phyloP scores from a whole-genome alignment of 2,113 vertebrate species.

The Pterocles burchelli region DNA sequence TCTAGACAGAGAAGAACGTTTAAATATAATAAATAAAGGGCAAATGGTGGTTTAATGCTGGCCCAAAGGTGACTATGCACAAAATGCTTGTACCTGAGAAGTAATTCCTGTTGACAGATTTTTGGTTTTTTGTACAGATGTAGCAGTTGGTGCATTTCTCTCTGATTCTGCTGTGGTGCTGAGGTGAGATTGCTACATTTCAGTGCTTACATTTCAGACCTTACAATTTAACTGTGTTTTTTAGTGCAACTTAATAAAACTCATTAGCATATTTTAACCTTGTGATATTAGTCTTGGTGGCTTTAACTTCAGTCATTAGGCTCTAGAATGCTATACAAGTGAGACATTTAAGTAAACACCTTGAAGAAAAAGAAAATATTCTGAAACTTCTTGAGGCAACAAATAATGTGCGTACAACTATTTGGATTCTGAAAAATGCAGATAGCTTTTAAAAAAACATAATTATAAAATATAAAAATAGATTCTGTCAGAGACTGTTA shows the following conservation, averaged over 20 bases:
- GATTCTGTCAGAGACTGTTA: not conserved
- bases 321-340: not conserved
- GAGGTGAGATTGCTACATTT: slow-evolving; percentile 79
- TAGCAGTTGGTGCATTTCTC: slow-evolving; percentile 92
- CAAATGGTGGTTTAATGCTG: slow-evolving; percentile 33
- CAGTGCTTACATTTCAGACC: not conserved
- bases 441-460: not conserved
- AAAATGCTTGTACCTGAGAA: slow-evolving; percentile 1
- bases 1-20: not conserved
- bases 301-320: not conserved
- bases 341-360: not conserved
- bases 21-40: slow-evolving; percentile 31
- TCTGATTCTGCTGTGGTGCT: slow-evolving; percentile 89
- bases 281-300: not conserved
- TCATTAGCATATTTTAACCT: not conserved
- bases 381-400: not conserved
- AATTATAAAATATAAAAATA: not conserved
- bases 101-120: slow-evolving; percentile 48
- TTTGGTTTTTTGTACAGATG: slow-evolving; percentile 78
- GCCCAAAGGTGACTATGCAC: slow-evolving; percentile 3
- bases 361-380: not conserved
- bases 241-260: not conserved
- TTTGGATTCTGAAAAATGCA: not conserved
- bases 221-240: slow-evolving; percentile 12
- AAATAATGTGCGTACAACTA: not conserved